Percentiles rank a stretch among this genome's conserved stretches.
phyloP scores from a whole-genome alignment of 2,797 vertebrate species.

The Phyllotis vaccarum region DNA sequence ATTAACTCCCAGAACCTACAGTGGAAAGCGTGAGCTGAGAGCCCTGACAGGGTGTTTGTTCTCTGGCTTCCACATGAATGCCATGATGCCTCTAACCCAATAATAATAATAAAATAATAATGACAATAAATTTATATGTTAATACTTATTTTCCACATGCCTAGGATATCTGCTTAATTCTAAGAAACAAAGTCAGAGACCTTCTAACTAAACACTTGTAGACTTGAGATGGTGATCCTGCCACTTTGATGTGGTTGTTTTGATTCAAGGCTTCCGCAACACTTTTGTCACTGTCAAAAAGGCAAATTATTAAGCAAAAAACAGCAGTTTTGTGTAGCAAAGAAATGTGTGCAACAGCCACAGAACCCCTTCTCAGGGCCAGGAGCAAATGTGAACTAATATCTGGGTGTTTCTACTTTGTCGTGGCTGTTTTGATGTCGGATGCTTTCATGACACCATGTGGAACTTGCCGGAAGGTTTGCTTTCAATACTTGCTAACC shows the following conservation, averaged over 20 bases:
- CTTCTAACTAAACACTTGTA: slow-evolving; percentile 54
- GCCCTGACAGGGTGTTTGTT: not conserved
- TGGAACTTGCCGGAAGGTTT: slow-evolving; percentile 36
- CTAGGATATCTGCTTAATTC: slow-evolving; percentile 10
- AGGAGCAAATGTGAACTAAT: not conserved
- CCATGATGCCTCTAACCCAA: not conserved
- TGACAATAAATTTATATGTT: not conserved
- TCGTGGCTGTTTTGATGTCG: not conserved
- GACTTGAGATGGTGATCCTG: not conserved
- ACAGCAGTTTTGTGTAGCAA: not conserved
- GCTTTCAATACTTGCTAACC: slow-evolving; percentile 15
- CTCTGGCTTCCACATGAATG: not conserved
- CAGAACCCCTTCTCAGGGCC: not conserved
- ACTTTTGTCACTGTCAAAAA: slow-evolving; percentile 34
- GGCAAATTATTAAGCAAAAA: not conserved
- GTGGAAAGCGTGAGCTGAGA: not conserved
- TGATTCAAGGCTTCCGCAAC: slow-evolving; percentile 30
- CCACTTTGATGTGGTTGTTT: slow-evolving; percentile 71
- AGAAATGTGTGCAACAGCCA: not conserved
- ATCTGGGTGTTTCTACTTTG: slow-evolving; percentile 35
- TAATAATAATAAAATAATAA: not conserved
- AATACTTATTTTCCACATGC: not conserved
- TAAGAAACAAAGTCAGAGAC: slow-evolving; percentile 6
- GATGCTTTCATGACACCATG: not conserved
- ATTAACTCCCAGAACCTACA: not conserved